Conservation (phyloP, 2,113 vertebrate genomes). For the Pholis gunnellus region DNA sequence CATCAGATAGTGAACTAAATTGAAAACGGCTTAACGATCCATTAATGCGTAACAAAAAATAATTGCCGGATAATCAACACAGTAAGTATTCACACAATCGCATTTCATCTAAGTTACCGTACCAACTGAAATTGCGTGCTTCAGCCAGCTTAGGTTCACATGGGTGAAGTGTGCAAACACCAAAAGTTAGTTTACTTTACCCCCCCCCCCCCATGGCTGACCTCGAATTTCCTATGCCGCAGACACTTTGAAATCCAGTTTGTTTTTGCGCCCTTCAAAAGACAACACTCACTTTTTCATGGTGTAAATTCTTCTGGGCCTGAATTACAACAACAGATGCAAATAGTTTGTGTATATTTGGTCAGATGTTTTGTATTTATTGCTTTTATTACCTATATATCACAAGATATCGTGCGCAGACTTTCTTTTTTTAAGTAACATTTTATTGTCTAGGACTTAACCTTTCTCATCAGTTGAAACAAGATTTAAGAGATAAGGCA, state of each 20-base stretch:
- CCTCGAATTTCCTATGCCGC: constrained; percentile 72
- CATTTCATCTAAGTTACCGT: constrained; percentile 6
- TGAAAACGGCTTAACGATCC: not conserved
- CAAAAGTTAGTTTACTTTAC: constrained; percentile 52
- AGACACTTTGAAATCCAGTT: constrained; percentile 75
- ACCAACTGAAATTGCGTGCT: not conserved
- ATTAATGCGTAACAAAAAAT: not conserved
- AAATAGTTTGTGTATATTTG: constrained; percentile 63
- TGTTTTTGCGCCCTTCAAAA: constrained; percentile 70
- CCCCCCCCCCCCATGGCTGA: constrained; percentile 42
- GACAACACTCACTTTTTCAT: constrained; percentile 66
- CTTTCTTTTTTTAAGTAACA: constrained; percentile 28
- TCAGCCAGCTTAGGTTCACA: constrained; percentile 47
- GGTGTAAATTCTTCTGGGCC: constrained; percentile 39
- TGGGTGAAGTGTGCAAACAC: constrained; percentile 42
- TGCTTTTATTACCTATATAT: constrained; percentile 61
- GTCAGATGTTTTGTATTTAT: constrained; percentile 64
- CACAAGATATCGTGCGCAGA: constrained; percentile 37
- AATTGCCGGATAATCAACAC: not conserved
- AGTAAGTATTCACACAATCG: not conserved
- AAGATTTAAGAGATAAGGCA: constrained; percentile 82
- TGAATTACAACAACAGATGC: constrained; percentile 66
- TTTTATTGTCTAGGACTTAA: constrained; percentile 70
- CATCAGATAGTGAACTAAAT: not conserved
- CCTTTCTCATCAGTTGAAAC: constrained; percentile 73